Conservation (phyloP, 2,888 invertebrate species). For the Mycalesis mineus region DNA sequence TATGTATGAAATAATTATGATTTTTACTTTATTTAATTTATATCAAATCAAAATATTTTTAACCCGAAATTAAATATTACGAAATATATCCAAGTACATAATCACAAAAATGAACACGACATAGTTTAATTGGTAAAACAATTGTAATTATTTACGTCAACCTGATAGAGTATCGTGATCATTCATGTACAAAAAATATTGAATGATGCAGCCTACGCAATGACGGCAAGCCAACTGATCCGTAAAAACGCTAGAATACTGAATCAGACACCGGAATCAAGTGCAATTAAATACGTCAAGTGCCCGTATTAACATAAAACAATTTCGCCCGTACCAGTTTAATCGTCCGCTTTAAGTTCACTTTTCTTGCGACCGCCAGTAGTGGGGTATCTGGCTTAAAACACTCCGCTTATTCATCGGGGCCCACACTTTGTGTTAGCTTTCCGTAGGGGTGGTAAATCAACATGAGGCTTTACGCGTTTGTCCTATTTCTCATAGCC, state of each 20-base stretch:
- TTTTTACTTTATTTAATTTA: no score
- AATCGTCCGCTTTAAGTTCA: conserved; percentile 67
- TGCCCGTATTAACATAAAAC: conserved; percentile 54
- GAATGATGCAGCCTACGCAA: conserved; percentile 3
- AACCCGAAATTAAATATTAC: no score
- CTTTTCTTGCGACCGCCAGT: conserved; percentile 59
- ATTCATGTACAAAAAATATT: neutral
- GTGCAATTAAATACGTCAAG: conserved; percentile 49
- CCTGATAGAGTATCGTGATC: neutral
- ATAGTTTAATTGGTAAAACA: no score
- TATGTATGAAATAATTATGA: no score
- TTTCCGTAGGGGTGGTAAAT: conserved; percentile 60
- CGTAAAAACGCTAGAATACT: neutral
- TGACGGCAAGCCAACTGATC: neutral
- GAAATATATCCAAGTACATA: no score
- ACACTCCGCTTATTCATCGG: conserved; percentile 60
- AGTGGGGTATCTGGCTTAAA: conserved; percentile 74
- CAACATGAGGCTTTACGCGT: conserved; percentile 67
- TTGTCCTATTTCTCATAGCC: conserved; percentile 74
- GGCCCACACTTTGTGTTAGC: conserved; percentile 69
- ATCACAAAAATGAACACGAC: no score
- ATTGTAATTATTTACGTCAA: no score
- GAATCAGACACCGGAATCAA: conserved; percentile 30
- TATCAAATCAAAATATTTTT: no score
- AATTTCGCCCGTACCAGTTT: conserved; percentile 62